Evolutionary conservation across 2,113 vertebrate species (phyloP).

Genomic region (Spermophilus dauricus): DNA sequence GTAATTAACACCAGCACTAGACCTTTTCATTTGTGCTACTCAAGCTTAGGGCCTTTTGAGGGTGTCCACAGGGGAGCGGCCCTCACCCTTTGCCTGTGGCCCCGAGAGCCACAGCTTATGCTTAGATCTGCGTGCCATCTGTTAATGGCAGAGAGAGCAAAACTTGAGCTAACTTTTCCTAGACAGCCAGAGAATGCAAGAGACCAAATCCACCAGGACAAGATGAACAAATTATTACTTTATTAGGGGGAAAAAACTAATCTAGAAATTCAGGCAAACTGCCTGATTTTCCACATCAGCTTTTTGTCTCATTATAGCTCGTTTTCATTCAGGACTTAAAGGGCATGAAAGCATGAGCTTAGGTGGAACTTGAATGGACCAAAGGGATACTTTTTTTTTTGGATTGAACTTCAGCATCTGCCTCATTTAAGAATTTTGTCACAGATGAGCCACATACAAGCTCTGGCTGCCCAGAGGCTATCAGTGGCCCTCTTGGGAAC

Average conservation of each 20-base stretch:
- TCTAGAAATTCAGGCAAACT: slow-evolving; percentile 57
- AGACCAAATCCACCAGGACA: slow-evolving; percentile 81
- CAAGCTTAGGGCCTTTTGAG: slow-evolving; percentile 99
- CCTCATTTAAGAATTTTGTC: slow-evolving; percentile 46
- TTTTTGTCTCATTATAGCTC: slow-evolving; percentile 64
- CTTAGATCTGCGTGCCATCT: slow-evolving; percentile 96
- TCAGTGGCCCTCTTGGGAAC: background rate
- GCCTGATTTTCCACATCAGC: slow-evolving; percentile 60
- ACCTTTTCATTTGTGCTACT: slow-evolving; percentile 99
- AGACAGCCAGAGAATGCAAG: slow-evolving; percentile 85
- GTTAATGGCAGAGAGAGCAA: slow-evolving; percentile 96
- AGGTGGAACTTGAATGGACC: slow-evolving; percentile 70
- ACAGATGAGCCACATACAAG: background rate
- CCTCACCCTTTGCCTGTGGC: slow-evolving; percentile 94
- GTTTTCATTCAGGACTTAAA: slow-evolving; percentile 62
- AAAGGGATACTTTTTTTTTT: slow-evolving; percentile 11
- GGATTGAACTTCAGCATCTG: slow-evolving; percentile 19
- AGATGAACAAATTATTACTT: slow-evolving; percentile 61
- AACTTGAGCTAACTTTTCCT: slow-evolving; percentile 92
- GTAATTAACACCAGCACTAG: slow-evolving; percentile 99
- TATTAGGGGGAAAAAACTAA: background rate
- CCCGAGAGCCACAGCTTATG: slow-evolving; percentile 93
- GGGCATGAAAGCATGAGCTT: slow-evolving; percentile 43
- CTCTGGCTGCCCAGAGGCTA: background rate
- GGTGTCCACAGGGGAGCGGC: slow-evolving; percentile 97